Evolutionary conservation across 1,140 invertebrate species (phyloP), one percentile per base, ranked within the genome.

Genomic region (Lycorma delicatula): DNA sequence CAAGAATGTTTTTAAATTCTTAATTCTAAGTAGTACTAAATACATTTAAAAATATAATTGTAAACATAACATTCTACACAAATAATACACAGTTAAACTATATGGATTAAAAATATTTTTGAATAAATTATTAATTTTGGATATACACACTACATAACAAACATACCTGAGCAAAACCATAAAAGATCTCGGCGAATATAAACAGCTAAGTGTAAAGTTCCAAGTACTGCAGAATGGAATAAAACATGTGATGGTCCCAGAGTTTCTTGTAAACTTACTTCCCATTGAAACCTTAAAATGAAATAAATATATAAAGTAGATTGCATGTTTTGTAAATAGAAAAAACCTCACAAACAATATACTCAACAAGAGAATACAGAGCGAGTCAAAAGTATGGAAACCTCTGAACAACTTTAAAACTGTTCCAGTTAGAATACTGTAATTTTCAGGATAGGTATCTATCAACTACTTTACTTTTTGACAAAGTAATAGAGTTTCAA

Each of bases 121-220:
- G n/a, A n/a, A n/a, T n/a, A n/a, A n/a, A n/a, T n/a, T n/a, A n/a
- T n/a, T n/a, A n/a, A n/a, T n/a, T n/a, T n/a, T n/a, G n/a, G n/a
- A n/a, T n/a, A n/a, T n/a, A n/a, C n/a, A n/a, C 7, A 18, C 51
- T 20, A 29, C n/a, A n/a, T n/a, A n/a, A n/a, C n/a, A 46, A 48
- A 58, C 50, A 61, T 67, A 72, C 68, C 70, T 51, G 80, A 95
- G 70, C 89, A 92, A 68, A 90, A 96, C 92, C 93, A 96, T 62
- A 96, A 90, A 2, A 97, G 78, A 72, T 97, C 93, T 59, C 92
- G 76, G 41, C 91, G 72, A 51, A 97, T 77, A 69, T 93, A 97
- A 54, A 97, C 74, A 31, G 85, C 83, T 36, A 95, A 70, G 72
- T 94, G 90, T 26, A 97, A 76, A 46, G 89, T 91, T 16, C 93